phyloP scores from a whole-genome alignment of 2,113 vertebrate species.

The Eurypyga helias region DNA sequence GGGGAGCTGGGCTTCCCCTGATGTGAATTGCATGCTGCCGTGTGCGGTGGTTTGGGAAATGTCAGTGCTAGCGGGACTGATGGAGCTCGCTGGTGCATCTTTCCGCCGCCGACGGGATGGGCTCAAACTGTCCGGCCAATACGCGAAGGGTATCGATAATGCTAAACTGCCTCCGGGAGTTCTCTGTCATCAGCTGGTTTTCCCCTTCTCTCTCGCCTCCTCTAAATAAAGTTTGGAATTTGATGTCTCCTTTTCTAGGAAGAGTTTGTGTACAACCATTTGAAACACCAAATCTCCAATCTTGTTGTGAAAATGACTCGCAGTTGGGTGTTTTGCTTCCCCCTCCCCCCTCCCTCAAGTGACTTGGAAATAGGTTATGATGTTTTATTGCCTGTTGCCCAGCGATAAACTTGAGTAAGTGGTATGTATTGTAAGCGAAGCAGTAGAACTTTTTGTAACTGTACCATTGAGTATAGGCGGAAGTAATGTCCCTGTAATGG shows the following conservation, averaged over 20 bases:
- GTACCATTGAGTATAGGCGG: not conserved
- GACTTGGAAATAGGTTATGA: not conserved
- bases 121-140: not conserved
- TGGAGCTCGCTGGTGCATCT: slow-evolving; percentile 5
- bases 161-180: not conserved
- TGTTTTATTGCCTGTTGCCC: slow-evolving; percentile 35
- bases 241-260: not conserved
- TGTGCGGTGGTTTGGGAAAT: not conserved
- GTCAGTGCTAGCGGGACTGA: not conserved
- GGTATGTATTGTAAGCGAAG: not conserved
- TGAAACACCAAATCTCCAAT: not conserved
- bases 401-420: not conserved
- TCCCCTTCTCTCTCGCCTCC: not conserved
- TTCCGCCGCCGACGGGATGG: not conserved
- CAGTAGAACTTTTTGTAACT: not conserved
- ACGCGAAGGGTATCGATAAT: not conserved
- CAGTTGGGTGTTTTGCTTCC: not conserved
- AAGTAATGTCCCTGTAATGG: not conserved
- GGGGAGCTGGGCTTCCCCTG: not conserved
- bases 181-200: not conserved
- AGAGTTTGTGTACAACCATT: not conserved
- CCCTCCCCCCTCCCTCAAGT: not conserved
- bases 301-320: not conserved
- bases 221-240: slow-evolving; percentile 28
- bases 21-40: not conserved